These are phyloP conservation scores for Desoria tigrina DNA, from an alignment of 2,888 invertebrate species.

Conservation along the genomic window DNA sequence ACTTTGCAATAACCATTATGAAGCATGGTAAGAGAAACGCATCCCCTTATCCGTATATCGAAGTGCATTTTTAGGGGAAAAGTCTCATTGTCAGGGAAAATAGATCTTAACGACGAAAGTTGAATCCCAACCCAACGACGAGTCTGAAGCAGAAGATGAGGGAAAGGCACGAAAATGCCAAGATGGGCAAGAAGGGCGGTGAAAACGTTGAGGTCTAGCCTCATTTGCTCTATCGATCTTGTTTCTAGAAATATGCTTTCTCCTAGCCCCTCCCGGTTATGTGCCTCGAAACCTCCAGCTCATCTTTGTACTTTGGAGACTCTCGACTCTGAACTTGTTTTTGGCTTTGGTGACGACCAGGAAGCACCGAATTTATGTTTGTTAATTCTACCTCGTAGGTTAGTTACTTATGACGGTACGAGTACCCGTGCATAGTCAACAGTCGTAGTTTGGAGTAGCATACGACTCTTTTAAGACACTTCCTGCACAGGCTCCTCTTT, in stretches of 20 bases:
- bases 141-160: background rate
- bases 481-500: no score
- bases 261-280: conserved; percentile 7
- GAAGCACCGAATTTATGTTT: no score
- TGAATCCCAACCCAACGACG: background rate
- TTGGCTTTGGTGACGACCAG: no score
- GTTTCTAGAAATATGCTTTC: conserved; percentile 8
- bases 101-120: background rate
- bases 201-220: conserved; percentile 20
- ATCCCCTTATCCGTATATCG: background rate
- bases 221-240: conserved; percentile 29
- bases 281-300: no score
- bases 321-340: no score
- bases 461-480: no score
- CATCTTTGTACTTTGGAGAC: no score
- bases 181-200: conserved; percentile 23
- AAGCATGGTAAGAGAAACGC: background rate
- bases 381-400: no score
- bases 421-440: no score
- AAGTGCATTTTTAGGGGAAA: background rate
- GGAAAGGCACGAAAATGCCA: conserved; percentile 9
- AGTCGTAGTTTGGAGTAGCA: no score
- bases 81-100: background rate
- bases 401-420: no score
- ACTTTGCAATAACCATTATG: background rate